Conservation (phyloP, 2,888 invertebrate species). For the Mythimna lalbum region DNA sequence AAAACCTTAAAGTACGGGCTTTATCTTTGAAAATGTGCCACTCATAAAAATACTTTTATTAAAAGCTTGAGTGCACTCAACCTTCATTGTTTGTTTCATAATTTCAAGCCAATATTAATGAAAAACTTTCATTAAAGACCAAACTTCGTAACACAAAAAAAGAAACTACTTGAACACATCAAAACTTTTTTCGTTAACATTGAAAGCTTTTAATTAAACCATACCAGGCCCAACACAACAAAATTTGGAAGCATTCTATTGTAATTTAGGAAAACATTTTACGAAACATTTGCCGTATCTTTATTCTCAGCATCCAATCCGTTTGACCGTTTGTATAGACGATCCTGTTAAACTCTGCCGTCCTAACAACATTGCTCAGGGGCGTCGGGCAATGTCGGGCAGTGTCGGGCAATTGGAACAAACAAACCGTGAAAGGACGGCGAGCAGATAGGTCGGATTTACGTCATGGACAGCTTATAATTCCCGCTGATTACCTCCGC, state of each 20-base stretch:
- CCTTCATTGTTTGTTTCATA: not conserved
- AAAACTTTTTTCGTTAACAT: slow-evolving; percentile 2
- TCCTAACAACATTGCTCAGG: slow-evolving; percentile 43
- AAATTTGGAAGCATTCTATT: not conserved
- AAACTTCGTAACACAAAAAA: slow-evolving; percentile 7
- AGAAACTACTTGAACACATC: slow-evolving; percentile 29
- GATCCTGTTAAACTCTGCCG: slow-evolving; percentile 12
- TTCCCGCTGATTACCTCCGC: slow-evolving; percentile 72
- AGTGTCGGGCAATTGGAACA: slow-evolving; percentile 54
- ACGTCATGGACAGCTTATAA: slow-evolving; percentile 74
- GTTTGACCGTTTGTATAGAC: slow-evolving; percentile 35
- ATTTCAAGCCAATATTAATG: not conserved
- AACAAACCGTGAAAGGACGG: slow-evolving; percentile 68
- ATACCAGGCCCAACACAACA: not conserved
- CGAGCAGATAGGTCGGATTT: slow-evolving; percentile 64
- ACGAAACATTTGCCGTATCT: slow-evolving; percentile 33
- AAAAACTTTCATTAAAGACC: not conserved
- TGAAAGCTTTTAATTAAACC: slow-evolving; percentile 24
- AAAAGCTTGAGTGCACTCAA: slow-evolving; percentile 1
- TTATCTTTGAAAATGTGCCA: not conserved
- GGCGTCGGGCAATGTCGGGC: slow-evolving; percentile 41
- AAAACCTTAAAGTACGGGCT: not conserved
- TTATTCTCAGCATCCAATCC: slow-evolving; percentile 40
- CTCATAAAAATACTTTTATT: not conserved
- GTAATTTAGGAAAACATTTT: slow-evolving; percentile 16